Evolutionary conservation across 2,113 vertebrate genomes (phyloP), one percentile per base, ranked within the genome.

Genomic region (Tachycineta bicolor): DNA sequence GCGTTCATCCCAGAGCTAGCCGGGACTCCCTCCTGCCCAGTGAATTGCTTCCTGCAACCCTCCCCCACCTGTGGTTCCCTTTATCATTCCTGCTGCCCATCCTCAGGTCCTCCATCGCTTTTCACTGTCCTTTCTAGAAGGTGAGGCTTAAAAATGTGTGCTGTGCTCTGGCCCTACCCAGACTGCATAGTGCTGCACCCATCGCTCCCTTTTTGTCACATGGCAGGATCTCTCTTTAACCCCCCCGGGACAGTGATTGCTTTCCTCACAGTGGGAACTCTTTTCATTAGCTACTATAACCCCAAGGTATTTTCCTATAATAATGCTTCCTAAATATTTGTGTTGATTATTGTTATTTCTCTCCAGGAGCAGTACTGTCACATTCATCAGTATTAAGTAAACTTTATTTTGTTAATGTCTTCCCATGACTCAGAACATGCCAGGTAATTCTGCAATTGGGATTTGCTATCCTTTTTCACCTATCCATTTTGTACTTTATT

Each of bases 311-410:
- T 94, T 91, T 76, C 18, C 46, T 59, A 6, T 83, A 87, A 85
- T 91, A 89, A 85, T 62, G 28, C 37, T 77, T 87, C 75, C 78
- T 96, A 88, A 95, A 83, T 85, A 91, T 76, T 74, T 82, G 24
- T 62, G 67, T 76, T 80, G 87, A 79, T 89, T 76, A 64, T 75
- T 78, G 33, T 80, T 92, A 88, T 80, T 91, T 91, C 50, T 94
- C 78, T 59, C 75, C 62, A 83, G 67, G 50, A 83, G 23, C 50
- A 67, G 67, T 63, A 67, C 46, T 83, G 82, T 77, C 75, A 65
- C 70, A 77, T 96, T 91, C 63, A 85, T 94, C 93, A 91, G 49
- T 87, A 93, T 85, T 90, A 97, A 80, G 80, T 80, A 91, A 39
- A 73, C 85, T 76, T 91, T 63, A 73, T 82, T 91, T 76, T 93